Conservation (phyloP, 2,888 invertebrate genomes). For the Tenthredo mesomela region DNA sequence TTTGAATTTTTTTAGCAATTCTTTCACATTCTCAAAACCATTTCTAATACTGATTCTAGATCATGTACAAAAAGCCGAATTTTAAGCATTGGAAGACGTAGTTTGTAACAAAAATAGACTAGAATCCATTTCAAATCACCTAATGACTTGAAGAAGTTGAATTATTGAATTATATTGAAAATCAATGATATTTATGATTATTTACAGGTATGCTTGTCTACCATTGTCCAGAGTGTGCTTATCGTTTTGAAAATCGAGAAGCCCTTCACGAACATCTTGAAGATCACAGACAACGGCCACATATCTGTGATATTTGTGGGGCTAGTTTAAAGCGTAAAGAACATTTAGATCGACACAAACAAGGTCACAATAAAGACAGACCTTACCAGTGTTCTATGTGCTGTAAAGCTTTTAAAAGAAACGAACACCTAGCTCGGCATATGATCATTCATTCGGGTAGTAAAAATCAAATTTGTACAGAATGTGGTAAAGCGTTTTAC, state of each 20-base stretch:
- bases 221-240: slow-evolving; percentile 75
- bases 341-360: slow-evolving; percentile 88
- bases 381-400: slow-evolving; percentile 90
- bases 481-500: slow-evolving; percentile 89
- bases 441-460: slow-evolving; percentile 91
- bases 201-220: slow-evolving; percentile 71
- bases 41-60: too few relatives aligned
- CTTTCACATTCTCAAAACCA: too few relatives aligned
- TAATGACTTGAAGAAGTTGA: background rate
- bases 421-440: slow-evolving; percentile 91
- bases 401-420: slow-evolving; percentile 89
- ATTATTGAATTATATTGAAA: background rate
- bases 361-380: slow-evolving; percentile 90
- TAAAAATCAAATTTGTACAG: slow-evolving; percentile 88
- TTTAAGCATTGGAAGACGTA: background rate
- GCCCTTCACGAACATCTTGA: slow-evolving; percentile 83
- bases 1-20: too few relatives aligned
- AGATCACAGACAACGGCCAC: slow-evolving; percentile 89
- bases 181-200: slow-evolving; percentile 9
- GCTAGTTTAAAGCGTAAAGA: slow-evolving; percentile 89
- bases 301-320: slow-evolving; percentile 89
- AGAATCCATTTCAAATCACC: background rate
- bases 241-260: slow-evolving; percentile 73
- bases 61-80: too few relatives aligned
- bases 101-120: background rate